Evolutionary conservation across 1,140 invertebrate genomes (phyloP).

Genomic region (Magallana ariakensis): DNA sequence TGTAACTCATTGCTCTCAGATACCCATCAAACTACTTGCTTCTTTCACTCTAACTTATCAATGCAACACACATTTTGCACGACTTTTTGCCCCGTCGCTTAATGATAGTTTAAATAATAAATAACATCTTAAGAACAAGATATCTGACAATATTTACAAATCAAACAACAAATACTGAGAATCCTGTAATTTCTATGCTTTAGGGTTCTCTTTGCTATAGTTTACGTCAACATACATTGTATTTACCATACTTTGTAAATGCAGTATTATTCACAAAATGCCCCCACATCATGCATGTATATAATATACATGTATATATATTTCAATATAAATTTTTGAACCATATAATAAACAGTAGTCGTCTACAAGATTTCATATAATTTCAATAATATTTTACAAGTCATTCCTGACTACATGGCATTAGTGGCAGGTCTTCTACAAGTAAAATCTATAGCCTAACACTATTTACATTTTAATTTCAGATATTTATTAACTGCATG

Average conservation of each 20-base stretch:
- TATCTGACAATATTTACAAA: neutral
- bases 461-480: too few species aligned
- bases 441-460: too few species aligned
- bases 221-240: neutral
- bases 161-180: neutral
- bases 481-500: neutral
- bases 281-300: too few species aligned
- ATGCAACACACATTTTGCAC: neutral
- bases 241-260: too few species aligned
- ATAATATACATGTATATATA: too few species aligned
- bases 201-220: neutral
- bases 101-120: neutral
- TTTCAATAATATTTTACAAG: too few species aligned
- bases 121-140: slow-evolving; percentile 18
- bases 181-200: neutral
- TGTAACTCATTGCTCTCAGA: neutral
- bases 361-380: too few species aligned
- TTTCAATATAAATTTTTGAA: too few species aligned
- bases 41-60: neutral
- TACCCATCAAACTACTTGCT: neutral
- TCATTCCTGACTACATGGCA: too few species aligned
- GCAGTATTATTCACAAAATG: too few species aligned
- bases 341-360: too few species aligned
- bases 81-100: neutral
- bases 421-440: too few species aligned